Evolutionary conservation across 2,888 invertebrate species (phyloP).

Genomic region (Congeria kusceri): DNA sequence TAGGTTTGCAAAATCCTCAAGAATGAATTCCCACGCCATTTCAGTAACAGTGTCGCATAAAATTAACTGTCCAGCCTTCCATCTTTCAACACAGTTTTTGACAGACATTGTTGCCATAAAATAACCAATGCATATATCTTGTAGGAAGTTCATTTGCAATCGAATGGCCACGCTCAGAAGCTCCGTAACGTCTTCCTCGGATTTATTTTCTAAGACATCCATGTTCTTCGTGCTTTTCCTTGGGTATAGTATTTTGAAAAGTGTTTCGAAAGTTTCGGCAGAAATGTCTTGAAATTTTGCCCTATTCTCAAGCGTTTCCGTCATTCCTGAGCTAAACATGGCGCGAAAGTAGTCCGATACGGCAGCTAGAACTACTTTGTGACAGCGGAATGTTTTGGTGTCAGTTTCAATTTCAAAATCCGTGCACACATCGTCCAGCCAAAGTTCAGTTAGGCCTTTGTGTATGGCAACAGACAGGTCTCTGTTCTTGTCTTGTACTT

Average conservation of each 20-base stretch:
- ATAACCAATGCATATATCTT: slow-evolving; percentile 23
- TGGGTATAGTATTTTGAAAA: slow-evolving; percentile 35
- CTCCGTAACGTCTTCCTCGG: slow-evolving; percentile 36
- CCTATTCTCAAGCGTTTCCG: slow-evolving; percentile 33
- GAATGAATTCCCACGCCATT: slow-evolving; percentile 24
- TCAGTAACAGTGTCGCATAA: slow-evolving; percentile 18
- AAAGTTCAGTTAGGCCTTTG: slow-evolving; percentile 3
- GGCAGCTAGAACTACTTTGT: slow-evolving; percentile 49
- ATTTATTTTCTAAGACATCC: slow-evolving; percentile 13
- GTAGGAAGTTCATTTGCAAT: slow-evolving; percentile 43
- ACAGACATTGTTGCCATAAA: slow-evolving; percentile 24
- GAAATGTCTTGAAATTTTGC: slow-evolving; percentile 40
- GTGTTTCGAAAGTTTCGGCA: slow-evolving; percentile 36
- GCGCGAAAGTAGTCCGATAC: slow-evolving; percentile 55
- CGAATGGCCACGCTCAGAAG: slow-evolving; percentile 42
- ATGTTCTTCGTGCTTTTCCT: background rate
- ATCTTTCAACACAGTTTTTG: slow-evolving; percentile 42
- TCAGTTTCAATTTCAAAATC: slow-evolving; percentile 45
- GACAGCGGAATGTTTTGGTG: slow-evolving; percentile 48
- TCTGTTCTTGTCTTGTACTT: too few species aligned
- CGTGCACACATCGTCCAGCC: slow-evolving; percentile 32
- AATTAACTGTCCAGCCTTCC: slow-evolving; percentile 42
- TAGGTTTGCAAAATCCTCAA: slow-evolving; percentile 29
- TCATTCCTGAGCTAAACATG: slow-evolving; percentile 56
- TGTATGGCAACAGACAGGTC: too few species aligned